Evolutionary conservation across 2,113 vertebrate species (phyloP).

Genomic region (Apodemus sylvaticus): DNA sequence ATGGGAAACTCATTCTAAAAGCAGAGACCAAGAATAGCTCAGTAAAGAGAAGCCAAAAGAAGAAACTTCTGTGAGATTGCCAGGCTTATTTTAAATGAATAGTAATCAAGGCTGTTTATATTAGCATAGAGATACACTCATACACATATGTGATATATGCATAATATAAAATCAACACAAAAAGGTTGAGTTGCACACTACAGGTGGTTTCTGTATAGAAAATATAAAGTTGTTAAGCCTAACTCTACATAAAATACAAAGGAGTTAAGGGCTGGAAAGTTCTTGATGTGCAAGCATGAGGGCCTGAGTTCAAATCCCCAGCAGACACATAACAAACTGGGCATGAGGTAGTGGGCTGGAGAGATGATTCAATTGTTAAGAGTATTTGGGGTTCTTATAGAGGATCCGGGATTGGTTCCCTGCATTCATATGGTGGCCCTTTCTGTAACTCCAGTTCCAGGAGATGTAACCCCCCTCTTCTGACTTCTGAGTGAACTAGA

Average conservation of each 20-base stretch:
- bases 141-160: background rate
- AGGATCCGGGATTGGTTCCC: background rate
- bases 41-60: slow-evolving; percentile 15
- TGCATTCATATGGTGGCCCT: background rate
- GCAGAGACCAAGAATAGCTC: slow-evolving; percentile 4
- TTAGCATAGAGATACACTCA: background rate
- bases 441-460: background rate
- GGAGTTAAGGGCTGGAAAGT: background rate
- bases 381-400: background rate
- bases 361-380: background rate
- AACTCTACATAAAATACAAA: background rate
- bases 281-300: background rate
- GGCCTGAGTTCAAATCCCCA: background rate
- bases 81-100: slow-evolving; percentile 1
- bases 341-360: background rate
- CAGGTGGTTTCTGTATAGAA: background rate
- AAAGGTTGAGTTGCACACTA: background rate
- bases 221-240: background rate
- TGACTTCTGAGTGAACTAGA: background rate
- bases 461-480: background rate
- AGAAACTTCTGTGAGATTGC: slow-evolving; percentile 13
- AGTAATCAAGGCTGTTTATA: background rate
- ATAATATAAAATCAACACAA: background rate
- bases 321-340: background rate
- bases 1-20: slow-evolving; percentile 22